Conservation (phyloP, 2,888 invertebrate species). For the Belgica antarctica region DNA sequence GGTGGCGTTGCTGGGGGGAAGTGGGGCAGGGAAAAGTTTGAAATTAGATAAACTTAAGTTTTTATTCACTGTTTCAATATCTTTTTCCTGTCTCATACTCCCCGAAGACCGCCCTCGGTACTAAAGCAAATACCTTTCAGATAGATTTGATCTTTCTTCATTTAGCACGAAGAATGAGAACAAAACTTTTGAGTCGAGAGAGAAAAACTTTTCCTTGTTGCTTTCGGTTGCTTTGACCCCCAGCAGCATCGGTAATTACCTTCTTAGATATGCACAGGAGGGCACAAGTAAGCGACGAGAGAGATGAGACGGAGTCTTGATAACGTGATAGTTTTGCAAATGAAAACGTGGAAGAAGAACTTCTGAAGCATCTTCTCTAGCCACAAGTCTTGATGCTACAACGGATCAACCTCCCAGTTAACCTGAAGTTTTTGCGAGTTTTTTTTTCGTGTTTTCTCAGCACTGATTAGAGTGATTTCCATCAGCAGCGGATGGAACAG, state of each 20-base stretch:
- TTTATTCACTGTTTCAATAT: slow-evolving; percentile 31
- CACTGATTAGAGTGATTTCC: background rate
- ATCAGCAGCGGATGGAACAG: background rate
- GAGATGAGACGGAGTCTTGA: background rate
- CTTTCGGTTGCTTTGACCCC: background rate
- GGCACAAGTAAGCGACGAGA: no score
- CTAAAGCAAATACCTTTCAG: background rate
- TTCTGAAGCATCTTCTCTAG: no score
- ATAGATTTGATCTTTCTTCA: slow-evolving; percentile 17
- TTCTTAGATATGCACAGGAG: slow-evolving; percentile 16
- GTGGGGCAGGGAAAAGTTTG: slow-evolving; percentile 6
- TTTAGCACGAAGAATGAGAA: background rate
- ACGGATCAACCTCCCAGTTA: no score
- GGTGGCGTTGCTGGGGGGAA: background rate
- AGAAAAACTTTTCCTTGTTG: slow-evolving; percentile 31
- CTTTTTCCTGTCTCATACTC: slow-evolving; percentile 4
- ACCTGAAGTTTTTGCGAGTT: no score
- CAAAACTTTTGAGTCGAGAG: background rate
- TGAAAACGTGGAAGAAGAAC: no score
- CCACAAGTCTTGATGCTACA: no score
- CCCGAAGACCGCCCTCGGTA: slow-evolving; percentile 14
- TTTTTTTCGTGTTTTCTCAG: no score
- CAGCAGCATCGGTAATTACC: slow-evolving; percentile 24
- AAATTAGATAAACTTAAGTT: slow-evolving; percentile 34
- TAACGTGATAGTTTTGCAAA: slow-evolving; percentile 40